phyloP scores from a whole-genome alignment of 37 sponge, comb jelly and placozoan genomes.

The Dysidea cf. avara region DNA sequence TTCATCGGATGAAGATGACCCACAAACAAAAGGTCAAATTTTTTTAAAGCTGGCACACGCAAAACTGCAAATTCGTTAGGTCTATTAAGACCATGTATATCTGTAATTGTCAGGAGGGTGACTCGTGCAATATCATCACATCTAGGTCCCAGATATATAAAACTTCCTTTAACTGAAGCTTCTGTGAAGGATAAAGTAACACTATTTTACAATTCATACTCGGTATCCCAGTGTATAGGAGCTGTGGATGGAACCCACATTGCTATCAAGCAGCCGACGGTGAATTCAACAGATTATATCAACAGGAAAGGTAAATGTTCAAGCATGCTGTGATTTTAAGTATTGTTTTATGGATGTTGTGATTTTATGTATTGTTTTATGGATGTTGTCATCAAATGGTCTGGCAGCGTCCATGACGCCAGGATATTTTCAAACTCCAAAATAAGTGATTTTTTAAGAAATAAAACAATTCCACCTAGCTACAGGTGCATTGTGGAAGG shows the following conservation, averaged over 20 bases:
- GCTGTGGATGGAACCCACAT: conserved; percentile 45
- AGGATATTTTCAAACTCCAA: conserved; percentile 12
- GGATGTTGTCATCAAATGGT: conserved; percentile 47
- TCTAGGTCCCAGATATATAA: conserved; percentile 25
- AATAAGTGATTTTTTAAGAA: background rate
- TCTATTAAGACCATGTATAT: conserved; percentile 17
- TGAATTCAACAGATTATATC: conserved; percentile 32
- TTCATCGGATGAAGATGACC: no score
- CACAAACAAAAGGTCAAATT: no score
- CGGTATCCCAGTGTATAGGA: conserved; percentile 35
- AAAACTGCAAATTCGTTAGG: conserved; percentile 48
- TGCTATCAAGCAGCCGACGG: conserved; percentile 26
- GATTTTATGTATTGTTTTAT: conserved; percentile 25
- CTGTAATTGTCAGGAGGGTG: conserved; percentile 17
- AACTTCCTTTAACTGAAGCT: conserved; percentile 18
- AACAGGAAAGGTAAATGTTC: conserved; percentile 39
- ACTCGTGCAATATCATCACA: conserved; percentile 1
- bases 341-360: conserved; percentile 36
- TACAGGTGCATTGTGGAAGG: conserved; percentile 8
- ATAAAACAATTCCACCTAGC: conserved; percentile 10
- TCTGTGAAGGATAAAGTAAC: conserved; percentile 11
- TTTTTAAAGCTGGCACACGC: no score
- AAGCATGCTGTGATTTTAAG: conserved; percentile 32
- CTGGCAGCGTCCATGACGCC: conserved; percentile 24
- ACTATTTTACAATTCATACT: conserved; percentile 4